phyloP scores from a whole-genome alignment of 2,113 vertebrate genomes.

The Lepus americanus region DNA sequence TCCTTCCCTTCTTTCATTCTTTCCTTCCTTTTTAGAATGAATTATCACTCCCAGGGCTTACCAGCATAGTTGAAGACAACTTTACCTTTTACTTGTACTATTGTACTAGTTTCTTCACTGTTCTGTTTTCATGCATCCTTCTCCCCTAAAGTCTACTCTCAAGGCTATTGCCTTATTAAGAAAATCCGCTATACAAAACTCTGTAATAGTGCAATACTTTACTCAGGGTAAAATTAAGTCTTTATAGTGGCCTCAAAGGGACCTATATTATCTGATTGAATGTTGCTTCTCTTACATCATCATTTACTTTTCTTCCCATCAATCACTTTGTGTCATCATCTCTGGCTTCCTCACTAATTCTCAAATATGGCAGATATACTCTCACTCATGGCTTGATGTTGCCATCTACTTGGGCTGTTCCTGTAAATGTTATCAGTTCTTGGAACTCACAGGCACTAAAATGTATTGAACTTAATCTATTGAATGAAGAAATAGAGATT shows the following conservation, averaged over 20 bases:
- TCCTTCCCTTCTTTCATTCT: neutral
- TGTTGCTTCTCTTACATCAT: neutral
- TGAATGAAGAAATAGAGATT: neutral
- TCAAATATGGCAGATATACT: neutral
- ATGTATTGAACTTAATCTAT: slow-evolving; percentile 39
- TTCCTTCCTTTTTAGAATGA: neutral
- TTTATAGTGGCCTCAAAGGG: neutral
- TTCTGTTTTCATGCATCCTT: neutral
- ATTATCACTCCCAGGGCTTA: neutral
- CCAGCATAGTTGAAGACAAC: neutral
- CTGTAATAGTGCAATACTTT: neutral
- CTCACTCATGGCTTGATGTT: neutral
- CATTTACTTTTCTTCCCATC: neutral
- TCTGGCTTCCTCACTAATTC: neutral
- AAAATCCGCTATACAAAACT: neutral
- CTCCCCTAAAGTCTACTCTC: neutral
- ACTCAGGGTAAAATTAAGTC: neutral
- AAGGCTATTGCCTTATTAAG: neutral
- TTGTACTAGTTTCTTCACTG: neutral
- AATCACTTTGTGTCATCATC: neutral
- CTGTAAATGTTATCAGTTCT: neutral
- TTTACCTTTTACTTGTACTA: slow-evolving; percentile 3
- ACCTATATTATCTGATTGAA: neutral
- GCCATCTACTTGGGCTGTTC: neutral
- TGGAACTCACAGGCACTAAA: neutral